Percentiles rank a stretch among this genome's conserved stretches.
phyloP scores from a whole-genome alignment of 23 tunicate genomes.

The Styela plicata region DNA sequence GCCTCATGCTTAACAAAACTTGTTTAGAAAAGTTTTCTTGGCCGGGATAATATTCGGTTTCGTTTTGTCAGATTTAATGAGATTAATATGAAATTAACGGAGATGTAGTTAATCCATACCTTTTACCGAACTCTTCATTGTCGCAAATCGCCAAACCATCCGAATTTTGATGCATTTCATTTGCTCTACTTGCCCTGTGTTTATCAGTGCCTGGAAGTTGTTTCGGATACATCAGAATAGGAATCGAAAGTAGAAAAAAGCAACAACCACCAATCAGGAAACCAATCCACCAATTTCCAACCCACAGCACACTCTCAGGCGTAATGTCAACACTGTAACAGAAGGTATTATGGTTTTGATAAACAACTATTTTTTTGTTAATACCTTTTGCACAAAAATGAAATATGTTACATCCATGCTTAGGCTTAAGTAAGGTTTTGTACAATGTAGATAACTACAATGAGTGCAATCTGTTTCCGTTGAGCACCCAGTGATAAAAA shows the following conservation, averaged over 20 bases:
- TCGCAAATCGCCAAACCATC: slow-evolving; percentile 36
- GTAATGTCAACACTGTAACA: slow-evolving; percentile 50
- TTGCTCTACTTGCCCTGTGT: slow-evolving; percentile 54
- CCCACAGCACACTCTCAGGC: slow-evolving; percentile 33
- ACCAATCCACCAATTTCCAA: slow-evolving; percentile 90
- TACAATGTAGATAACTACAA: too few relatives aligned
- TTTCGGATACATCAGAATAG: slow-evolving; percentile 60
- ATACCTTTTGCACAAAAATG: too few relatives aligned
- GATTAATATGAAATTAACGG: too few relatives aligned
- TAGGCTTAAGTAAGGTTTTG: too few relatives aligned
- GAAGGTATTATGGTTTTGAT: background rate
- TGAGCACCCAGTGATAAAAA: background rate
- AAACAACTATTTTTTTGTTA: too few relatives aligned
- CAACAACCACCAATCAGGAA: slow-evolving; percentile 70
- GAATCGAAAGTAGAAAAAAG: slow-evolving; percentile 47
- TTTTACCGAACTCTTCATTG: slow-evolving; percentile 71
- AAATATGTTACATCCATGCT: too few relatives aligned
- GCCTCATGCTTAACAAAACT: too few relatives aligned
- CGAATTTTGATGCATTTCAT: slow-evolving; percentile 62
- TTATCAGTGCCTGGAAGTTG: slow-evolving; percentile 93
- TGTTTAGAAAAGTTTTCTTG: too few relatives aligned
- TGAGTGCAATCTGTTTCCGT: background rate
- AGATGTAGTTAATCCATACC: too few relatives aligned
- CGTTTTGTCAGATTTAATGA: too few relatives aligned
- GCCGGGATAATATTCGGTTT: too few relatives aligned